These are phyloP conservation scores for Cyprinodon variegatus DNA, from an alignment of 2,113 vertebrate species.

Conservation along the genomic window DNA sequence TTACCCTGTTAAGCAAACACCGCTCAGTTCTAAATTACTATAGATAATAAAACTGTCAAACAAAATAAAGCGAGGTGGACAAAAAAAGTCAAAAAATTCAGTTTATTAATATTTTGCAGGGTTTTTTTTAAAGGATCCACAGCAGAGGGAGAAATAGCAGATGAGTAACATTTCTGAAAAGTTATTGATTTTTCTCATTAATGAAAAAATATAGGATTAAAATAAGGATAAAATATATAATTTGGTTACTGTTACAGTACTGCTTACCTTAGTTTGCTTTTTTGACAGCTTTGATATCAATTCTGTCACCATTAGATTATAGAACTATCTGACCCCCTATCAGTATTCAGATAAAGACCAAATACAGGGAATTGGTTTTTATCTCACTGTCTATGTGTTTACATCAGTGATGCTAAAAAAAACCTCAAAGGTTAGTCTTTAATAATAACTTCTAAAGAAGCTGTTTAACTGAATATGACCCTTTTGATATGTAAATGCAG, in stretches of 20 bases:
- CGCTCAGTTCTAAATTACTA: constrained; percentile 6
- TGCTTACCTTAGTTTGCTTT: too few species aligned
- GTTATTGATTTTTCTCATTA: not conserved
- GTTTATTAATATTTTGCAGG: not conserved
- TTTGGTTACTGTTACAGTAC: too few species aligned
- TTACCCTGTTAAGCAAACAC: constrained; percentile 13
- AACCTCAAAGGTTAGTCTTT: not conserved
- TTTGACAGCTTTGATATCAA: too few species aligned
- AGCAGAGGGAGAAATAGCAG: not conserved
- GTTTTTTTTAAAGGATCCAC: not conserved
- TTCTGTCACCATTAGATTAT: too few species aligned
- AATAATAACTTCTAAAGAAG: not conserved
- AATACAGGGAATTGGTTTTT: too few species aligned
- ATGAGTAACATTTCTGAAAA: not conserved
- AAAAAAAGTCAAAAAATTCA: constrained; percentile 1
- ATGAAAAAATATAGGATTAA: not conserved
- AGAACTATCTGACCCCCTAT: too few species aligned
- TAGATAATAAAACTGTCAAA: constrained; percentile 35
- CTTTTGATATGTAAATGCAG: not conserved
- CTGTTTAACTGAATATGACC: not conserved
- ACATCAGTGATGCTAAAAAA: too few species aligned
- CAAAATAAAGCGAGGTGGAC: constrained; percentile 1
- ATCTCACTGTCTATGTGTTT: too few species aligned
- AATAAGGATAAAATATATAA: not conserved
- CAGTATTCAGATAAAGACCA: too few species aligned